phyloP scores from a whole-genome alignment of 2,797 vertebrate species.

The Poecilia velifera region DNA sequence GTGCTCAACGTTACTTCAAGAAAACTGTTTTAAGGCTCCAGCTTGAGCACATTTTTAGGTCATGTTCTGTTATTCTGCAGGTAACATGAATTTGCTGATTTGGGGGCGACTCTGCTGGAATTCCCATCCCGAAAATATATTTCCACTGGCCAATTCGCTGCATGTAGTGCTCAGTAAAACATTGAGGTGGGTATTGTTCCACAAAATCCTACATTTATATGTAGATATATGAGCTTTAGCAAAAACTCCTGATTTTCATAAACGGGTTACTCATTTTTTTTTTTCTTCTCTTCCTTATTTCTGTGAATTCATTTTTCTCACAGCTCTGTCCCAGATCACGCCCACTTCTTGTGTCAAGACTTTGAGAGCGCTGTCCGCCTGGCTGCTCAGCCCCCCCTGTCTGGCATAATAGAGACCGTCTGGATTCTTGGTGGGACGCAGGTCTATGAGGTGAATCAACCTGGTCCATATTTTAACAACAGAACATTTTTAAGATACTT shows the following conservation, averaged over 20 bases:
- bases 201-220: background rate
- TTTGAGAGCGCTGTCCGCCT: constrained; percentile 71
- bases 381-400: constrained; percentile 61
- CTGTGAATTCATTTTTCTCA: constrained; percentile 6
- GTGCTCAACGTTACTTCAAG: background rate
- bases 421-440: constrained; percentile 82
- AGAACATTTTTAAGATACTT: background rate
- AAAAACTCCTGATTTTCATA: background rate
- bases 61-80: constrained; percentile 49
- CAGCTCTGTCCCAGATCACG: constrained; percentile 76
- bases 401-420: constrained; percentile 81
- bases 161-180: constrained; percentile 79
- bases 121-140: constrained; percentile 57
- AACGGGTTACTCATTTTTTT: fast-evolving
- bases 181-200: constrained; percentile 62
- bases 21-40: background rate
- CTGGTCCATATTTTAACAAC: background rate
- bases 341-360: constrained; percentile 77
- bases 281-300: background rate
- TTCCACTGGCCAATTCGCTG: constrained; percentile 75
- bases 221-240: background rate
- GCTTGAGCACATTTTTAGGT: background rate
- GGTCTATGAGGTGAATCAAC: constrained; percentile 69
- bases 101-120: constrained; percentile 80
- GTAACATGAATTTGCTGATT: constrained; percentile 81